Evolutionary conservation across 2,113 vertebrate species (phyloP).

Genomic region (Ailuropoda melanoleuca): DNA sequence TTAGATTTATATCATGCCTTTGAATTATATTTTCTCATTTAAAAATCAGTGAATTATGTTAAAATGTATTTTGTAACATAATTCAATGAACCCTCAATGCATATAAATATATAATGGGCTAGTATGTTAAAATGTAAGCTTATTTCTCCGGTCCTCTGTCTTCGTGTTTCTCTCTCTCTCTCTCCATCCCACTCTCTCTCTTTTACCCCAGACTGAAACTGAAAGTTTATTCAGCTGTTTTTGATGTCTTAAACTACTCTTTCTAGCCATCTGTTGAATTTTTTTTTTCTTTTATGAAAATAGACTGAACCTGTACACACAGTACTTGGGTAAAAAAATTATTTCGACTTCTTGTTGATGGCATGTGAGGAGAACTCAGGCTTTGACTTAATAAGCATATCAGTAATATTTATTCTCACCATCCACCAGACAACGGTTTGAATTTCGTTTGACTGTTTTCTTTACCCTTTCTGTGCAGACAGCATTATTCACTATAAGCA

Average conservation of each 20-base stretch:
- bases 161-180: slow-evolving; percentile 20
- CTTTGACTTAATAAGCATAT: slow-evolving; percentile 78
- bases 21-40: slow-evolving; percentile 29
- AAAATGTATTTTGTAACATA: not conserved
- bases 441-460: slow-evolving; percentile 81
- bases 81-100: slow-evolving; percentile 43
- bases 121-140: slow-evolving; percentile 73
- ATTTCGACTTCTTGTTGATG: slow-evolving; percentile 83
- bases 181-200: slow-evolving; percentile 16
- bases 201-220: slow-evolving; percentile 75
- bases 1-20: not conserved
- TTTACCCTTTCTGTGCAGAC: slow-evolving; percentile 84
- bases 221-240: slow-evolving; percentile 89
- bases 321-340: slow-evolving; percentile 83
- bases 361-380: slow-evolving; percentile 77
- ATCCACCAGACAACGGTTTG: slow-evolving; percentile 71
- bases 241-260: slow-evolving; percentile 84
- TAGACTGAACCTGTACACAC: slow-evolving; percentile 78
- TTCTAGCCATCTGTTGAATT: slow-evolving; percentile 85
- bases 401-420: slow-evolving; percentile 76
- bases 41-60: not conserved
- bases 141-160: slow-evolving; percentile 59
- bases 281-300: slow-evolving; percentile 82
- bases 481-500: slow-evolving; percentile 82
- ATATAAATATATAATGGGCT: slow-evolving; percentile 75